Conservation (phyloP, 2,888 invertebrate species). For the Pristionchus mayeri region DNA sequence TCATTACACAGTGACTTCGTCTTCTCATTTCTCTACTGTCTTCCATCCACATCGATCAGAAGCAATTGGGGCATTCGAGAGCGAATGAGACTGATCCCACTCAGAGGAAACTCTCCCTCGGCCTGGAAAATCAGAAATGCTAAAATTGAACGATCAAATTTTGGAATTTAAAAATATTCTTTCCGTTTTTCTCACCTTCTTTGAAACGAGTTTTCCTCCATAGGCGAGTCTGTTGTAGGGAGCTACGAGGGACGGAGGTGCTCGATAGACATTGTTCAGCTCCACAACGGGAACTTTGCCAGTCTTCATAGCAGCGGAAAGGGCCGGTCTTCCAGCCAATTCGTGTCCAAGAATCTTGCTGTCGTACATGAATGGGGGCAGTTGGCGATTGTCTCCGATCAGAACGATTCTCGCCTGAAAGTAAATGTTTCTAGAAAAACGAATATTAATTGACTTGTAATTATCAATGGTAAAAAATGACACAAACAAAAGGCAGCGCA, state of each 20-base stretch:
- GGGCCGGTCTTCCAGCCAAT: slow-evolving; percentile 10
- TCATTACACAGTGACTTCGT: neutral
- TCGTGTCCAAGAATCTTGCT: slow-evolving; percentile 18
- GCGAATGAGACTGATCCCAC: neutral
- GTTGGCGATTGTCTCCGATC: slow-evolving; percentile 23
- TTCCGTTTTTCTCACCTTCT: neutral
- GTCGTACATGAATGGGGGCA: slow-evolving; percentile 40
- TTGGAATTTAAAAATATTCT: neutral
- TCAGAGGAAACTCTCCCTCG: neutral
- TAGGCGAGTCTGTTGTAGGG: slow-evolving; percentile 16
- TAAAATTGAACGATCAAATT: neutral
- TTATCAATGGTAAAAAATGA: too few species aligned
- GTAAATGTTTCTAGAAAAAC: too few species aligned
- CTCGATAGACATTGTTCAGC: slow-evolving; percentile 32
- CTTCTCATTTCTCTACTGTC: neutral
- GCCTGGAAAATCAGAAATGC: neutral
- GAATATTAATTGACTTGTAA: too few species aligned
- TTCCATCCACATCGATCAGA: slow-evolving; percentile 1
- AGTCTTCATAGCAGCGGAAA: neutral
- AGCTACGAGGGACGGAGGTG: neutral
- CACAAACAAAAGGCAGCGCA: too few species aligned
- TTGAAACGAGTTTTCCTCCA: neutral
- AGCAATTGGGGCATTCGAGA: neutral
- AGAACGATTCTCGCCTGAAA: slow-evolving; percentile 25
- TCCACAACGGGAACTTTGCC: neutral